Percentiles rank a stretch among this genome's conserved stretches.
Conservation (phyloP, 2,888 invertebrate species). For the Ophion slaviceki region DNA sequence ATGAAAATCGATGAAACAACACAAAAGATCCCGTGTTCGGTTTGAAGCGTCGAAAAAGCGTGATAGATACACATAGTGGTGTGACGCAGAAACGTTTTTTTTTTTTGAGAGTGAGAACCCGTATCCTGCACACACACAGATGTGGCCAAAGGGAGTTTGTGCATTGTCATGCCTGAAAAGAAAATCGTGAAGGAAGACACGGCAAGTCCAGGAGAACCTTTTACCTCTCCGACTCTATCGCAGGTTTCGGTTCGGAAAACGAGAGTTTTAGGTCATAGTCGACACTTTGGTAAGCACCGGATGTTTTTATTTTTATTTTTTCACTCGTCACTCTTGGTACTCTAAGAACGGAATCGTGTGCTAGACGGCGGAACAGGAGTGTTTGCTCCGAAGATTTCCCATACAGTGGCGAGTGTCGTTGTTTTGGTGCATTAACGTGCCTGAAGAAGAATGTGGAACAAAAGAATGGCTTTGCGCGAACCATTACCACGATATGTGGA, state of each 20-base stretch:
- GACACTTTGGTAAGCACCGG: background rate
- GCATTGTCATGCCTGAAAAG: background rate
- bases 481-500: constrained; percentile 81
- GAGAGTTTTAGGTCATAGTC: background rate
- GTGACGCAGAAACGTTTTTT: background rate
- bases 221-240: background rate
- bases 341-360: background rate
- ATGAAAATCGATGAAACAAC: background rate
- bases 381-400: background rate
- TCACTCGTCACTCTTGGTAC: background rate
- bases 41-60: background rate
- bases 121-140: background rate
- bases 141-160: background rate
- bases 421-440: constrained; percentile 49
- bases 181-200: background rate
- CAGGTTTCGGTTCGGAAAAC: background rate
- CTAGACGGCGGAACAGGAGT: background rate
- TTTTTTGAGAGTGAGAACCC: background rate
- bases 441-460: constrained; percentile 25
- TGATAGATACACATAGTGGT: background rate
- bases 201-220: constrained; percentile 50
- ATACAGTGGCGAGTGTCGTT: constrained; percentile 25
- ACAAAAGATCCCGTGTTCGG: background rate
- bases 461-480: background rate
- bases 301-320: background rate